Percentiles rank a stretch among this genome's conserved stretches.
Conservation (phyloP, 2,797 vertebrate genomes). For the Tenualosa ilisha region DNA sequence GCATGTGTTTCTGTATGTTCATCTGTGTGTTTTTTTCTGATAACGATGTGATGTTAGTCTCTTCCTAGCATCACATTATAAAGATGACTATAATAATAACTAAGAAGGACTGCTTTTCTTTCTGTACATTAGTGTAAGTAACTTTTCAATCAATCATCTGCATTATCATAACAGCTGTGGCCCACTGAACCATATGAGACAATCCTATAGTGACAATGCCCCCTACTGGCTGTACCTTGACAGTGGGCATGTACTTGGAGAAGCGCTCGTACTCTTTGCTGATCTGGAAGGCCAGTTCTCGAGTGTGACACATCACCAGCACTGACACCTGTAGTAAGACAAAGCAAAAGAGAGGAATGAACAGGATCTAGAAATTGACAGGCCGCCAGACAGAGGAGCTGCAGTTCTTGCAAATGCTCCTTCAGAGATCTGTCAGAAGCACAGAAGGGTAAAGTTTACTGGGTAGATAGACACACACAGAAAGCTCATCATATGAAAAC, state of each 20-base stretch:
- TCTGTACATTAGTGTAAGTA: too few relatives aligned
- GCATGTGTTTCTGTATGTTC: background rate
- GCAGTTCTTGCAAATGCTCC: background rate
- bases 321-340: slow-evolving; percentile 74
- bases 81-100: too few relatives aligned
- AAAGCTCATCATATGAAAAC: slow-evolving; percentile 54
- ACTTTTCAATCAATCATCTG: background rate
- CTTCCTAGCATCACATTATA: too few relatives aligned
- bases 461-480: background rate
- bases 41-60: too few relatives aligned
- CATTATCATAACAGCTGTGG: background rate
- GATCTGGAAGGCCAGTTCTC: slow-evolving; percentile 84
- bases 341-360: background rate
- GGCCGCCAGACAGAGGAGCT: background rate
- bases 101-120: too few relatives aligned
- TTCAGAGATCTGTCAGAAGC: background rate
- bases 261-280: slow-evolving; percentile 85
- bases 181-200: background rate
- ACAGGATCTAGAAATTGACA: background rate
- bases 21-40: too few relatives aligned
- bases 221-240: slow-evolving; percentile 68
- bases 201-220: background rate
- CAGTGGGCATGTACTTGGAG: slow-evolving; percentile 82
- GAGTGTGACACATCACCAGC: slow-evolving; percentile 82
- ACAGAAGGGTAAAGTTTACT: background rate